Conservation (phyloP, 1,140 invertebrate genomes). For the Lanistes nyassanus region DNA sequence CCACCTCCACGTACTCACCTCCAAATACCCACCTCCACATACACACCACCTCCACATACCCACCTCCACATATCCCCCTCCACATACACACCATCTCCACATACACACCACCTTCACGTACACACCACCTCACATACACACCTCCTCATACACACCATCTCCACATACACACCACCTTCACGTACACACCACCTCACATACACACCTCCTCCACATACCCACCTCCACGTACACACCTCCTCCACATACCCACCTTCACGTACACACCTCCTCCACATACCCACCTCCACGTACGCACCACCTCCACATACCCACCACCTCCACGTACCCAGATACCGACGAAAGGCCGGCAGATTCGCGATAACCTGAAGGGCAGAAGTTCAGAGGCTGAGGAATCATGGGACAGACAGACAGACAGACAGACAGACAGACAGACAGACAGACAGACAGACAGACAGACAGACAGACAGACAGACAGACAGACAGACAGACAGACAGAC, state of each 20-base stretch:
- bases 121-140: not conserved
- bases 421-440: constrained; percentile 4
- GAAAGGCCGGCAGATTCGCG: too few relatives aligned
- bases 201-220: too few relatives aligned
- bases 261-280: too few relatives aligned
- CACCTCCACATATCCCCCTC: not conserved
- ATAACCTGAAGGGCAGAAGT: not conserved
- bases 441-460: not conserved
- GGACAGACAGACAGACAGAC: not conserved
- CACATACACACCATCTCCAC: not conserved
- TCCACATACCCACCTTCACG: too few relatives aligned
- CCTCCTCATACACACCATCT: too few relatives aligned
- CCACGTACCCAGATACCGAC: too few relatives aligned
- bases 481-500: not conserved
- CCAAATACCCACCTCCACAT: not conserved
- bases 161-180: too few relatives aligned
- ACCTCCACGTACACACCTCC: too few relatives aligned
- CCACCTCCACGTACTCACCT: not conserved
- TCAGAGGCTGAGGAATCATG: not conserved
- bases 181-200: too few relatives aligned
- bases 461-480: not conserved
- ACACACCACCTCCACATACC: not conserved
- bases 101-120: not conserved
- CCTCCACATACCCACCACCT: too few relatives aligned
- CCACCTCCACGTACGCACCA: too few relatives aligned